These are phyloP conservation scores for Aleadryas rufinucha DNA, from an alignment of 2,113 vertebrate genomes.

Conservation along the genomic window DNA sequence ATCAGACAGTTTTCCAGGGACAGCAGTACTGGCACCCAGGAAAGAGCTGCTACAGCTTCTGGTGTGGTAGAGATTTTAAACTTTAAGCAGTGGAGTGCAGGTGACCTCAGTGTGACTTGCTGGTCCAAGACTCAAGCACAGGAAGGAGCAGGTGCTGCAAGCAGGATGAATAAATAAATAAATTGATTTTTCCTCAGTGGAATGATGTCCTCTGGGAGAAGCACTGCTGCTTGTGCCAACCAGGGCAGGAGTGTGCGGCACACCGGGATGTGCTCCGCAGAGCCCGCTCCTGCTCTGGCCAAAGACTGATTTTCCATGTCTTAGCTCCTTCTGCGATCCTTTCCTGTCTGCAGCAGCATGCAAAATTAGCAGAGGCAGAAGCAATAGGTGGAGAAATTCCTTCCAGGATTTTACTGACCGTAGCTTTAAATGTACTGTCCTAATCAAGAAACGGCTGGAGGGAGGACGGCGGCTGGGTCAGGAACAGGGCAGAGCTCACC, in stretches of 20 bases:
- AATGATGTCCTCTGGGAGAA: neutral
- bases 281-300: neutral
- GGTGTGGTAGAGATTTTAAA: neutral
- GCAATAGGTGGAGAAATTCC: neutral
- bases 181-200: neutral
- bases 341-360: neutral
- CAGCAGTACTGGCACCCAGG: neutral
- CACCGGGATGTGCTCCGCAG: neutral
- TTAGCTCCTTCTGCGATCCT: neutral
- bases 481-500: neutral
- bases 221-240: neutral
- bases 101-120: neutral
- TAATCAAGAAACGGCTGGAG: neutral
- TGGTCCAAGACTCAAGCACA: neutral
- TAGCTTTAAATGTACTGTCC: neutral
- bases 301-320: neutral
- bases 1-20: neutral
- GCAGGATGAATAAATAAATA: neutral
- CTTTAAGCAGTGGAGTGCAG: neutral
- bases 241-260: neutral
- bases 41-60: neutral
- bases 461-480: neutral
- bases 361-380: neutral
- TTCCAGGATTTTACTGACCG: neutral
- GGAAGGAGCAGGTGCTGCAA: neutral